Evolutionary conservation across 2,888 invertebrate species (phyloP).

Genomic region (Frankliniella fusca): DNA sequence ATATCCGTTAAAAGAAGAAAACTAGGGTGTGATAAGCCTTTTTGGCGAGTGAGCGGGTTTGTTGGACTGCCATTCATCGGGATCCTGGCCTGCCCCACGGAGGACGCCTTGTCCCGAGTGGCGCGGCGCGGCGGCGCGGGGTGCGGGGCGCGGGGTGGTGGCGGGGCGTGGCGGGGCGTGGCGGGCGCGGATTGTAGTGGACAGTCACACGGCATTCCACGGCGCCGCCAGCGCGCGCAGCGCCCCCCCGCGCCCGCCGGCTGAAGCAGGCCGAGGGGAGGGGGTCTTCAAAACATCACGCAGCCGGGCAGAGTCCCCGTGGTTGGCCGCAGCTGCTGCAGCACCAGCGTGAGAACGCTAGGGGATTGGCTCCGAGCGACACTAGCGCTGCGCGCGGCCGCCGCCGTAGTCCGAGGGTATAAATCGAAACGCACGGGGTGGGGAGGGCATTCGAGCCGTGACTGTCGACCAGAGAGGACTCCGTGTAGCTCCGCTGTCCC

Average conservation of each 20-base stretch:
- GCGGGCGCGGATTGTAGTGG: neutral
- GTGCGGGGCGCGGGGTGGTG: neutral
- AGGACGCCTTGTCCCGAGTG: neutral
- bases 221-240: neutral
- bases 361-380: neutral
- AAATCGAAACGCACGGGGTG: neutral
- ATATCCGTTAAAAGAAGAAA: neutral
- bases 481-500: slow-evolving; percentile 3
- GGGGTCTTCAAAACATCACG: slow-evolving; percentile 21
- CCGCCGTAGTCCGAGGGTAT: slow-evolving; percentile 5
- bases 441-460: slow-evolving; percentile 13
- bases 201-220: slow-evolving; percentile 16
- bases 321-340: slow-evolving; percentile 18
- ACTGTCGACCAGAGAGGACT: neutral
- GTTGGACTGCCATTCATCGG: neutral
- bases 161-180: slow-evolving; percentile 2
- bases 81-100: neutral
- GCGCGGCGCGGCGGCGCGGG: neutral
- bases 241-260: neutral
- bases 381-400: slow-evolving; percentile 20
- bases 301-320: slow-evolving; percentile 14
- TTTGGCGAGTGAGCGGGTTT: neutral
- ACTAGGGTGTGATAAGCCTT: neutral
- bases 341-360: slow-evolving; percentile 15
- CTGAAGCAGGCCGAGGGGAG: neutral